Conservation (phyloP, 2,888 invertebrate genomes). For the Cheilosia impressa region DNA sequence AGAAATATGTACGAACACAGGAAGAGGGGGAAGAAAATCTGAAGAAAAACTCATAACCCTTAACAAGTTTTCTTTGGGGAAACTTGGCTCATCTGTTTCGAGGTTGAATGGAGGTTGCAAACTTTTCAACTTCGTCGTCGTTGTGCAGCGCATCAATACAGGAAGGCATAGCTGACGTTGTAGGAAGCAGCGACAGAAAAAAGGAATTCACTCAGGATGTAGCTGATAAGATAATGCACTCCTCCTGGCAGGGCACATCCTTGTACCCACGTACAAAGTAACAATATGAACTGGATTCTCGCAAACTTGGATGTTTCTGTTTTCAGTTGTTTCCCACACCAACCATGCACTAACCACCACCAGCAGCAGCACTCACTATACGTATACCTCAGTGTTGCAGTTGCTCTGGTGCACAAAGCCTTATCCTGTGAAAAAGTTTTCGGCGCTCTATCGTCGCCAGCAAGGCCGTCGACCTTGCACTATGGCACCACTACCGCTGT, state of each 20-base stretch:
- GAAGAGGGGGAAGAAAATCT: conserved; percentile 29
- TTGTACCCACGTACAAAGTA: conserved; percentile 69
- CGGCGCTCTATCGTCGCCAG: conserved; percentile 70
- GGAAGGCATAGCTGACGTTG: conserved; percentile 32
- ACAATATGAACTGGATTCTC: conserved; percentile 67
- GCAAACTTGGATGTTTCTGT: conserved; percentile 64
- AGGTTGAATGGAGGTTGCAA: conserved; percentile 75
- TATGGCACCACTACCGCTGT: conserved; percentile 18
- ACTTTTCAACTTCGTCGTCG: conserved; percentile 71
- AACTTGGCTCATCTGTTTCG: conserved; percentile 74
- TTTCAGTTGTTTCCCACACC: conserved; percentile 48
- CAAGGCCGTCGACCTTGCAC: conserved; percentile 67
- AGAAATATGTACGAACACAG: conserved; percentile 19
- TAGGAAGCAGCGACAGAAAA: conserved; percentile 3
- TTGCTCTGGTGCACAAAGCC: conserved; percentile 48
- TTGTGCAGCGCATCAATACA: conserved; percentile 56
- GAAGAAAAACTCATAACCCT: conserved; percentile 73
- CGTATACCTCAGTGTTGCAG: conserved; percentile 37
- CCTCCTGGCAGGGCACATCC: conserved; percentile 67
- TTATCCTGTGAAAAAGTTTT: conserved; percentile 71
- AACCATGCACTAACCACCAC: conserved; percentile 23
- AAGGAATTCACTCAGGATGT: conserved; percentile 68
- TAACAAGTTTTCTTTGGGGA: conserved; percentile 72
- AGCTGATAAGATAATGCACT: conserved; percentile 75
- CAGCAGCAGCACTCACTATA: background rate